Evolutionary conservation across 2,113 vertebrate species (phyloP), one percentile per base, ranked within the genome.

Genomic region (Tetraodon nigroviridis): DNA sequence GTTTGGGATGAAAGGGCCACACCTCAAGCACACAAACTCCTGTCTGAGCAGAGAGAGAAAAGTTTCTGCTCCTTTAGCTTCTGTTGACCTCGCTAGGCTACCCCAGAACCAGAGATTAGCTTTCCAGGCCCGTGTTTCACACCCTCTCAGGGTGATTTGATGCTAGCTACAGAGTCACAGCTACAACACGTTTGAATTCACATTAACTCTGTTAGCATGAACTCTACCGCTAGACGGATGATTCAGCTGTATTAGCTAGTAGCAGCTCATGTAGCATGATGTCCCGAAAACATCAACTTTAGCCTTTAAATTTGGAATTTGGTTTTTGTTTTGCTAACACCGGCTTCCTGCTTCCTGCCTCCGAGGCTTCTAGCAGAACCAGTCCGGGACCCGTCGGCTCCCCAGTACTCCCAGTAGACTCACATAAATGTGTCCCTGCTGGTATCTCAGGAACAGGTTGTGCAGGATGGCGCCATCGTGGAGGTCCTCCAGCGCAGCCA

Each of bases 391-490:
- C 32, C 32, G 10, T 12, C 1, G 12, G 32, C 32, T 37, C 32
- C 32, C 32, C 32, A 11, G 32, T 8, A 37, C 32, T 37, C 32
- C 32, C 11, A 12, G 32, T 8, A 37, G 10, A 93, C 97, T 95
- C 71, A 99, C 97, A 11, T 99, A 99, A 70, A 99, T 97, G 64
- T 87, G 91, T 68, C 92, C 84, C 71, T 92, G 92, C 77, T 84
- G 91, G 70, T 98, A 99, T 46, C 95, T 87, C 67, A 93, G 92
- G 84, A 88, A 91, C 7, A 99, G 83, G 85, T 98, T 99, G 86
- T 97, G 90, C 92, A 97, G 93, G 85, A 99, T 97, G 77, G 97
- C 92, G 0, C 97, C 97, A 4, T 95, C 94, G 0, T 99, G 97
- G 1, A 99, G 94, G 75, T 98, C 95, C 7, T 92, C 64, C 2